These are phyloP conservation scores for Pyrocoelia pectoralis DNA, from an alignment of 2,888 invertebrate genomes.

Conservation along the genomic window DNA sequence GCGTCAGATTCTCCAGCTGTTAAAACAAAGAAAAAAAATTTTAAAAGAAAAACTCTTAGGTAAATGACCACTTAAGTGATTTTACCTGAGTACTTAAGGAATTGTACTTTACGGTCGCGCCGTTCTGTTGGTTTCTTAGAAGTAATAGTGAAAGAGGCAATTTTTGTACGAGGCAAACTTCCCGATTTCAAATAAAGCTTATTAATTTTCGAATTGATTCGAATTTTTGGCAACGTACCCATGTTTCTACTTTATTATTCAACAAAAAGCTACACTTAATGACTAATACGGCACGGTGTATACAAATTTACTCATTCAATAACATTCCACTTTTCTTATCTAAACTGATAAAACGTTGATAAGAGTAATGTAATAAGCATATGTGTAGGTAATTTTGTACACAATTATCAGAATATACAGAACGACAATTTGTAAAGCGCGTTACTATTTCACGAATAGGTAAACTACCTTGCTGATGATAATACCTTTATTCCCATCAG, in stretches of 20 bases:
- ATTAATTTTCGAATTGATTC: conserved; percentile 52
- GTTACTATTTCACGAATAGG: conserved; percentile 24
- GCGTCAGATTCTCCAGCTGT: conserved; percentile 64
- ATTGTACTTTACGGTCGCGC: conserved; percentile 34
- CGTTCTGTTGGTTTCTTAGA: conserved; percentile 59
- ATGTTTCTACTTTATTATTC: neutral
- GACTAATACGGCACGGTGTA: no score
- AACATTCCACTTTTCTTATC: conserved; percentile 8
- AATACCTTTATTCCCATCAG: conserved; percentile 21
- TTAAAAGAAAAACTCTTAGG: no score
- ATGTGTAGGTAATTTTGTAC: neutral
- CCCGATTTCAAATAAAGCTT: conserved; percentile 50
- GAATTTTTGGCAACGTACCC: conserved; percentile 53
- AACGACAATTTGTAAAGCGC: conserved; percentile 6
- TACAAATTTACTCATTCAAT: conserved; percentile 1
- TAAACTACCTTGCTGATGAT: conserved; percentile 19
- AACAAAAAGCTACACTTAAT: no score
- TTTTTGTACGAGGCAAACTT: conserved; percentile 46
- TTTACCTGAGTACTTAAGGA: conserved; percentile 33
- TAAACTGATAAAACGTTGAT: neutral
- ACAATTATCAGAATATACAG: neutral
- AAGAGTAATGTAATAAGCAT: neutral
- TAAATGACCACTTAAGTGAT: neutral
- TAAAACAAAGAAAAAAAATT: conserved; percentile 37
- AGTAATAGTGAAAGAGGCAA: conserved; percentile 45